Conservation (phyloP, 2,113 vertebrate genomes). For the Entelurus aequoreus region DNA sequence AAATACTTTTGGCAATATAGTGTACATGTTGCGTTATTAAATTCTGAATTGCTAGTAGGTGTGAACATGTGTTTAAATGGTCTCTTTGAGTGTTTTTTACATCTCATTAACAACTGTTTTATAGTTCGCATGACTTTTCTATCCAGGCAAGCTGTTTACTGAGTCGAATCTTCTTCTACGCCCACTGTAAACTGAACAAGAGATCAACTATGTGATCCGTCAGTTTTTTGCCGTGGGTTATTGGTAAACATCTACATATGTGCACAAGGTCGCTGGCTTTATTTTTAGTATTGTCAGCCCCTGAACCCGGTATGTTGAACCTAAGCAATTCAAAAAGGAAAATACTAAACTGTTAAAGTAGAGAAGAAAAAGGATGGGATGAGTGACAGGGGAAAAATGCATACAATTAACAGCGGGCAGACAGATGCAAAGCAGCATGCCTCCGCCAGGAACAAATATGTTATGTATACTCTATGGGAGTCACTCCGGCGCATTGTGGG, state of each 20-base stretch:
- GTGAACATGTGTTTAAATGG: too few relatives aligned
- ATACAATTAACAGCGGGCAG: slow-evolving; percentile 29
- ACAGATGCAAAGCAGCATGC: slow-evolving; percentile 35
- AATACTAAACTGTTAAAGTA: slow-evolving; percentile 16
- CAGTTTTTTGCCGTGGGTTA: slow-evolving; percentile 32
- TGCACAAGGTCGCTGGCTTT: slow-evolving; percentile 22
- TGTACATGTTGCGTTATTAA: too few relatives aligned
- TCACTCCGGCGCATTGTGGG: slow-evolving; percentile 57
- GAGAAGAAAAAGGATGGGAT: slow-evolving; percentile 4
- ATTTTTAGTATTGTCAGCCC: slow-evolving; percentile 26
- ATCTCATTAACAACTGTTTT: too few relatives aligned
- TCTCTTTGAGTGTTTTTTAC: too few relatives aligned
- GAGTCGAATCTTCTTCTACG: slow-evolving; percentile 20
- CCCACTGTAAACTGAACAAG: slow-evolving; percentile 17
- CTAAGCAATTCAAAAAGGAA: slow-evolving; percentile 34
- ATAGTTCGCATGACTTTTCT: too few relatives aligned
- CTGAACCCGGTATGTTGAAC: slow-evolving; percentile 30
- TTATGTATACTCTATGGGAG: slow-evolving; percentile 43
- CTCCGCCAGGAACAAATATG: slow-evolving; percentile 38
- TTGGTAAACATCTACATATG: slow-evolving; percentile 28
- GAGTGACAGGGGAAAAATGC: slow-evolving; percentile 10
- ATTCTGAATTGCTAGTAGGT: too few relatives aligned
- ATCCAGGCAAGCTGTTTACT: slow-evolving; percentile 12
- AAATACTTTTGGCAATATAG: too few relatives aligned
- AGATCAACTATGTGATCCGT: slow-evolving; percentile 32